Conservation (phyloP, 2,888 invertebrate genomes). For the Tenthredo mesomela region DNA sequence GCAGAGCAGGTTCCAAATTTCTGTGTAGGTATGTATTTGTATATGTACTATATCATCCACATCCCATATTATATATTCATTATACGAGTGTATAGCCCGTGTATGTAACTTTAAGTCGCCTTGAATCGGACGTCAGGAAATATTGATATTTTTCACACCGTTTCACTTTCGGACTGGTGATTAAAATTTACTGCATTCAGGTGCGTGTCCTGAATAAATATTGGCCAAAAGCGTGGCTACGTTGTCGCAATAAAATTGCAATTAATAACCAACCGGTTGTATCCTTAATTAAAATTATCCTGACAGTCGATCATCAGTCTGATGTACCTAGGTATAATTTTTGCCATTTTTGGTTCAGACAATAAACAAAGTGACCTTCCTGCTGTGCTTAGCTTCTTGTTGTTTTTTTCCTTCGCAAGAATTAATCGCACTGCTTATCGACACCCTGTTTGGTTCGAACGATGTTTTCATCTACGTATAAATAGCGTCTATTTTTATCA, state of each 20-base stretch:
- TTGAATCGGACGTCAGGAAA: constrained; percentile 18
- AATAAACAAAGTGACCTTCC: constrained; percentile 23
- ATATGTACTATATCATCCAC: not conserved
- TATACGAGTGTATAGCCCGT: not conserved
- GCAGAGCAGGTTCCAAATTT: not conserved
- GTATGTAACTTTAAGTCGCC: not conserved
- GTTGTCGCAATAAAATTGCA: constrained; percentile 21
- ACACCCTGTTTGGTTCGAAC: not conserved
- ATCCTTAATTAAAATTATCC: constrained; percentile 14
- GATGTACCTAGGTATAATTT: constrained; percentile 10
- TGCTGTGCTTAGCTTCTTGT: not conserved
- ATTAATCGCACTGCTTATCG: not conserved
- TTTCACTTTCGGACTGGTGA: constrained; percentile 38
- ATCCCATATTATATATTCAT: not conserved
- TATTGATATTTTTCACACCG: constrained; percentile 34
- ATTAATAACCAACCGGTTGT: not conserved
- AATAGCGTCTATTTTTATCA: constrained; percentile 15
- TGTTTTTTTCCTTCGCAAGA: not conserved
- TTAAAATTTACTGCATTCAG: constrained; percentile 9
- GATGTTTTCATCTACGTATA: not conserved
- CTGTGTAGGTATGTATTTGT: not conserved
- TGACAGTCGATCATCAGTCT: not conserved
- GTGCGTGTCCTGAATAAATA: constrained; percentile 33
- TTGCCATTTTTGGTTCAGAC: constrained; percentile 22
- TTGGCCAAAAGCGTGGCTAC: constrained; percentile 4